Conservation (phyloP, 2,113 vertebrate genomes). For the Polypterus bichir region DNA sequence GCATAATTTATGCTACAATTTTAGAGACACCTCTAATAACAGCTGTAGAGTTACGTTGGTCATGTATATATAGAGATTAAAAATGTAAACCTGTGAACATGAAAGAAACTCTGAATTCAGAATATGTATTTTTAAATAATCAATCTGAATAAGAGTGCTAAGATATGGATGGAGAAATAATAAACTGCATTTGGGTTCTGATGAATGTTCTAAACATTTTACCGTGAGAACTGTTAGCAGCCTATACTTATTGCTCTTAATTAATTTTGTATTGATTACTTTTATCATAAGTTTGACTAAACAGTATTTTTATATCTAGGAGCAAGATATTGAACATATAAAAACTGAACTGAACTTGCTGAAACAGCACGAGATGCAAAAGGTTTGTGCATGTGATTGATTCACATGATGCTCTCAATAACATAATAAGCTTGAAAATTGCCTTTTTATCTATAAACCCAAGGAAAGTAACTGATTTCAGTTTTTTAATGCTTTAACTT, state of each 20-base stretch:
- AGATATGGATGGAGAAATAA: too few relatives aligned
- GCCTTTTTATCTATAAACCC: too few relatives aligned
- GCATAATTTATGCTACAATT: too few relatives aligned
- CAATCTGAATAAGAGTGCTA: not conserved
- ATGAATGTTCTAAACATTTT: not conserved
- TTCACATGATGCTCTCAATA: too few relatives aligned
- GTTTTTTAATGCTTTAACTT: too few relatives aligned
- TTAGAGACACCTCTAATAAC: too few relatives aligned
- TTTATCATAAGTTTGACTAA: not conserved
- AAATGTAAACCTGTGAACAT: not conserved
- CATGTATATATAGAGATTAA: too few relatives aligned
- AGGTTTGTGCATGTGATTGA: slow-evolving; percentile 10
- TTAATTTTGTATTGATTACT: not conserved
- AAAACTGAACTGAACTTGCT: slow-evolving; percentile 13
- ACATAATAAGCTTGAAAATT: too few relatives aligned
- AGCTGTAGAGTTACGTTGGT: too few relatives aligned
- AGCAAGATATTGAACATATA: slow-evolving; percentile 5
- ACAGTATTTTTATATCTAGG: slow-evolving; percentile 11
- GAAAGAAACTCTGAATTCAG: not conserved
- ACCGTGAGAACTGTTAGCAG: too few relatives aligned
- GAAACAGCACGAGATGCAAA: slow-evolving; percentile 12
- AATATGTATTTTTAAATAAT: not conserved
- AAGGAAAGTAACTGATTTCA: too few relatives aligned
- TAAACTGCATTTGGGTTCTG: not conserved
- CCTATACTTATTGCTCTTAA: too few relatives aligned